Evolutionary conservation across 2,888 invertebrate species (phyloP), one percentile per base, ranked within the genome.

Genomic region (Plutella xylostella): DNA sequence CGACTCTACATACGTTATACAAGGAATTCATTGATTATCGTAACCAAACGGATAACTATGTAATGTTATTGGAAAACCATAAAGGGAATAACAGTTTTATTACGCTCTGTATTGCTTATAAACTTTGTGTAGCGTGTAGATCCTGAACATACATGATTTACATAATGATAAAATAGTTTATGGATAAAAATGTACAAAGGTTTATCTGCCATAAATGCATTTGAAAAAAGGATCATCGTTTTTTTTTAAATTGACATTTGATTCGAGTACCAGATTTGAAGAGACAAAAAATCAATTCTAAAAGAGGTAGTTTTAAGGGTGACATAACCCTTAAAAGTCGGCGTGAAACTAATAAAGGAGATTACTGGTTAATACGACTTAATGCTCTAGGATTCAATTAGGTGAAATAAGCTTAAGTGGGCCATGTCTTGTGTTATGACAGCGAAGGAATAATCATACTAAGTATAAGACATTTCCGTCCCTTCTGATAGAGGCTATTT

Each of bases 331-430:
- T 61, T 68, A 72, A 75, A 63, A 61, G 75, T 68, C 80, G 82
- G 82, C 72, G 73, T 79, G 75, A 75, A 74, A 61, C 63, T 60
- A 68, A 72, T 73, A 80, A 80, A 79, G 63, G 66, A 75, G 82
- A 82, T 83, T 83, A 82, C 72, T 72, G 70, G 70, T 70, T 71
- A 55, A 64, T 64, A 61, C 61, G 65, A 63, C 67, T 73, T 80
- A 79, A 79, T 79, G 63, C 71, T 64, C 77, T 78, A 80, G 76
- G 75, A 82, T 80, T 83, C 83, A 83, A 83, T 83, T 83, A 82
- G 69, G 68, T 56, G 80, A 72, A 82, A 83, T 82, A 78, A 83
- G 79, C 80, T 83, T 80, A 80, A 82, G 77, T 80, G 71, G 70
- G 53, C 57, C 65, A 69, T 77, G 78, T 82, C 80, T 77, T 72